Evolutionary conservation across 2,113 vertebrate species (phyloP), one percentile per base, ranked within the genome.

Genomic region (Talpa occidentalis): DNA sequence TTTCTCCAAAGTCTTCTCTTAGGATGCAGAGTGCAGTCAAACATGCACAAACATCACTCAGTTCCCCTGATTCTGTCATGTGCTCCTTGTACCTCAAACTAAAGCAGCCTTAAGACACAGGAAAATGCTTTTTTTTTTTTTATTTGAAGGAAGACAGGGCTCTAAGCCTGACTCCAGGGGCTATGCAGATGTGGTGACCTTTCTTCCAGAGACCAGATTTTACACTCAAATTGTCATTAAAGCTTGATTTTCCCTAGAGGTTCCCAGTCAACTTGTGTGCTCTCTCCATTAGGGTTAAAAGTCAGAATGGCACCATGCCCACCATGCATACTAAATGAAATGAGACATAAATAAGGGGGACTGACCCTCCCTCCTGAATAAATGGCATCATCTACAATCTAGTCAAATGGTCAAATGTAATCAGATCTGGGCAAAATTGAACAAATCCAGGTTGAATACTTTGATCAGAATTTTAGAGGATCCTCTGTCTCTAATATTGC

Each of bases 161-260:
- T 99, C 98, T 99, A 99, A 99, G 98, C 98, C 98, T 98, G 98
- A 99, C 98, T 99, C 98, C 97, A 98, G 98, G 98, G 98, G 98
- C 98, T 99, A 99, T 99, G 99, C 98, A 99, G 99, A 99, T 99
- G 98, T 98, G 98, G 97, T 99, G 99, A 99, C 99, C 99, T 99
- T 99, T 99, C 99, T 99, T 98, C 98, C 98, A 98, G 98, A 98
- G 98, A 99, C 98, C 98, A 99, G 99, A 99, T 99, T 99, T 99
- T 99, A 99, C 99, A 99, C 98, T 99, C 98, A 99, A 99, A 99
- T 99, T 99, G 98, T 98, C 99, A 99, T 99, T 99, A 99, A 98
- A 99, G 98, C 98, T 95, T 91, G 74, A 87, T 97, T 95, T 96
- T 98, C 99, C 99, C 98, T 98, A 67, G 98, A 98, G 98, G 97